These are phyloP conservation scores for Sympetrum striolatum DNA, from an alignment of 2,888 invertebrate species.

Conservation along the genomic window DNA sequence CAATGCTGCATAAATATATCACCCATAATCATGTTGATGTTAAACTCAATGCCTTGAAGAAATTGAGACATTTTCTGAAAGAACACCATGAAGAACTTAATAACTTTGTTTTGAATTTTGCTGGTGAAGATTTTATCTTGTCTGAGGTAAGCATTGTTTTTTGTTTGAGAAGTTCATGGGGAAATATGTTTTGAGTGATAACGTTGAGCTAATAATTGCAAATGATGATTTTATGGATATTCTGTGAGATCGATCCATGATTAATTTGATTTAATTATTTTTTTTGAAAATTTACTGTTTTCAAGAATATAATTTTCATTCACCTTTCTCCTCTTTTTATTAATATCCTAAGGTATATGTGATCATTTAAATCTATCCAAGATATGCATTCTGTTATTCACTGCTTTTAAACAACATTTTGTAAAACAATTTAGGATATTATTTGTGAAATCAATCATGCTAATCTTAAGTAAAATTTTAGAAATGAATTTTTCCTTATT, in stretches of 20 bases:
- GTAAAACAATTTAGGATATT: background rate
- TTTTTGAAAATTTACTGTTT: too few species aligned
- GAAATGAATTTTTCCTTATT: too few species aligned
- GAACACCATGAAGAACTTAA: conserved; percentile 74
- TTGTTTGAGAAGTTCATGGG: background rate
- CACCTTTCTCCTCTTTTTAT: background rate
- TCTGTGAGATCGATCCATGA: background rate
- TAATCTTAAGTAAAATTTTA: background rate
- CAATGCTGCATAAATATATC: conserved; percentile 46
- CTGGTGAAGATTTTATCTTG: conserved; percentile 72
- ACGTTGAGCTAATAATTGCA: background rate
- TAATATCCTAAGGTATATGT: background rate
- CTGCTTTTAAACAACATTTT: background rate
- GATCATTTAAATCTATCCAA: too few species aligned
- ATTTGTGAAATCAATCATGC: background rate
- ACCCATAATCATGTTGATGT: conserved; percentile 82
- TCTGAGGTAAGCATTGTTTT: conserved; percentile 61
- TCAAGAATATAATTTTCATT: background rate
- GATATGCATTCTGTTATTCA: background rate
- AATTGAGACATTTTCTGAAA: conserved; percentile 73
- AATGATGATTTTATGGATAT: background rate
- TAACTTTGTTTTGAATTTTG: conserved; percentile 73
- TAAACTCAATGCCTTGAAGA: conserved; percentile 74
- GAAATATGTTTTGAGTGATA: background rate
- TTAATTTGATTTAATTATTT: too few species aligned